These are phyloP conservation scores for Linnaemya tessellans DNA, from an alignment of 2,888 invertebrate genomes.

Conservation along the genomic window DNA sequence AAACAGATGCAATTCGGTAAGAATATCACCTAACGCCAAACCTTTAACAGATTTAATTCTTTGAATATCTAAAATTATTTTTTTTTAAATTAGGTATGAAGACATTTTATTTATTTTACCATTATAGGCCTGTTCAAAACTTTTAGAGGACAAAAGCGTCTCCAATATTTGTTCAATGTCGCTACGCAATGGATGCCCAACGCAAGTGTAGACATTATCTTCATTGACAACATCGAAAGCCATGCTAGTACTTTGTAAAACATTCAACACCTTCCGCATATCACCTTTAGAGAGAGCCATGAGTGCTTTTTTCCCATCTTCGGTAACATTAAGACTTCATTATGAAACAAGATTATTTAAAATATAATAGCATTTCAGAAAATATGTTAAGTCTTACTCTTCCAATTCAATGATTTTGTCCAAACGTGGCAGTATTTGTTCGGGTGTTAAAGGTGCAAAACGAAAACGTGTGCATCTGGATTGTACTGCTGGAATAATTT, in stretches of 20 bases:
- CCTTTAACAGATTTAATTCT: conserved; percentile 94
- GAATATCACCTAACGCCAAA: conserved; percentile 95
- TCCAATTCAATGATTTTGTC: conserved; percentile 92
- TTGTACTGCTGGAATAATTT: conserved; percentile 99
- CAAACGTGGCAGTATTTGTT: conserved; percentile 95
- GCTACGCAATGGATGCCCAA: conserved; percentile 95
- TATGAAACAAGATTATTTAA: conserved; percentile 34
- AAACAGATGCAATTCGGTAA: conserved; percentile 94
- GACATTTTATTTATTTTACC: conserved; percentile 73
- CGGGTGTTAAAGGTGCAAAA: conserved; percentile 93
- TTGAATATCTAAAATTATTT: conserved; percentile 86
- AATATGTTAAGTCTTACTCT: conserved; percentile 85
- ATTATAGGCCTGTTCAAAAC: conserved; percentile 80
- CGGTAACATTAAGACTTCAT: conserved; percentile 90
- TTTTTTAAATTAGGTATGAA: neutral
- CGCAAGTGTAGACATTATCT: conserved; percentile 96
- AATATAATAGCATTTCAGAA: neutral
- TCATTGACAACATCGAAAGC: conserved; percentile 95
- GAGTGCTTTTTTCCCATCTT: conserved; percentile 95
- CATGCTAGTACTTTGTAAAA: conserved; percentile 97
- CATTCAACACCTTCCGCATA: conserved; percentile 98
- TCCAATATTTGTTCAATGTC: conserved; percentile 95
- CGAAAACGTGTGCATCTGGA: conserved; percentile 98
- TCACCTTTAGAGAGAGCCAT: conserved; percentile 96
- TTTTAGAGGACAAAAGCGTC: conserved; percentile 86